These are phyloP conservation scores for Crambe crambe DNA, from an alignment of 37 sponge, comb jelly and placozoan genomes.

Conservation along the genomic window DNA sequence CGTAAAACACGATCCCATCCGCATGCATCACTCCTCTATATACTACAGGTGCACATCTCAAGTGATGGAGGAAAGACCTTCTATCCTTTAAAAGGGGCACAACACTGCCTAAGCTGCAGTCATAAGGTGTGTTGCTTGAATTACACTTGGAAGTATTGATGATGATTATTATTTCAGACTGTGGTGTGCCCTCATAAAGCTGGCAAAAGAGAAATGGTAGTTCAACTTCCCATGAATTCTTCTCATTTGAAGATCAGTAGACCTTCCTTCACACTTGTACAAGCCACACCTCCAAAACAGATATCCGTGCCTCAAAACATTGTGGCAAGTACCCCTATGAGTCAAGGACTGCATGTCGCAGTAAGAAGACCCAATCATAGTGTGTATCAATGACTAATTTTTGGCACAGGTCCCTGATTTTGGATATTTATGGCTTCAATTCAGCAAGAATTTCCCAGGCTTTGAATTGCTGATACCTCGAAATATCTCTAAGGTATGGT, in stretches of 20 bases:
- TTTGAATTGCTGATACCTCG: background rate
- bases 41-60: conserved; percentile 21
- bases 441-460: background rate
- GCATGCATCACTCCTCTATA: background rate
- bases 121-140: conserved; percentile 41
- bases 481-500: background rate
- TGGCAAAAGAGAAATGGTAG: conserved; percentile 12
- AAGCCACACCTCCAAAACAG: no score
- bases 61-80: conserved; percentile 55
- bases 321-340: background rate
- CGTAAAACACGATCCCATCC: no score
- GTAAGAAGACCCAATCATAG: no score
- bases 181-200: conserved; percentile 68
- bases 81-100: conserved; percentile 45
- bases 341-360: background rate
- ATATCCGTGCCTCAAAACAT: background rate
- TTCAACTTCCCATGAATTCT: conserved; percentile 47
- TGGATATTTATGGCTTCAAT: background rate
- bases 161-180: conserved; percentile 16
- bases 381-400: no score
- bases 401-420: background rate
- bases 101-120: conserved; percentile 65
- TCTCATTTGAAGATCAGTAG: conserved; percentile 66
- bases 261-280: conserved; percentile 14
- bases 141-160: background rate